Conservation (phyloP, 1,140 invertebrate genomes). For the Drosophila bipectinata region DNA sequence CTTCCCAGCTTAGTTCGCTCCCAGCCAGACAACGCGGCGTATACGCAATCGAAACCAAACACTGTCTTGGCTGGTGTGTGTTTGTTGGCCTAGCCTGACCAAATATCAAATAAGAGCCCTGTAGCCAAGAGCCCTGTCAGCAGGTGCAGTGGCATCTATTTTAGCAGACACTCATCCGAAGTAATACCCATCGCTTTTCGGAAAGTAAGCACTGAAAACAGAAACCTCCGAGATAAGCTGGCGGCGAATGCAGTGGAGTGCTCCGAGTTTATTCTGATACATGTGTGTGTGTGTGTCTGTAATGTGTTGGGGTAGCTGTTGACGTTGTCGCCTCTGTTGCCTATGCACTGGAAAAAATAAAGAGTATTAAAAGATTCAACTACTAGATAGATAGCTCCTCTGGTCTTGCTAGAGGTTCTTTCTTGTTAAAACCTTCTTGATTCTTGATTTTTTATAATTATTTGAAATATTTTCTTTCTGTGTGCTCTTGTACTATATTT, state of each 20-base stretch:
- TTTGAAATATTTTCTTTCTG: background rate
- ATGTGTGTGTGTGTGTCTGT: slow-evolving; percentile 6
- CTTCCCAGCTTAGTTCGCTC: slow-evolving; percentile 24
- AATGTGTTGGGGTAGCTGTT: slow-evolving; percentile 1
- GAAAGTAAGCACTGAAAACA: slow-evolving; percentile 23
- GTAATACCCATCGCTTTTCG: slow-evolving; percentile 35
- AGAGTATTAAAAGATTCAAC: too few species aligned
- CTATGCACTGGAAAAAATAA: background rate
- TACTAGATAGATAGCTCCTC: background rate
- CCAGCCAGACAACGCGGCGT: slow-evolving; percentile 42
- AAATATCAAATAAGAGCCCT: background rate
- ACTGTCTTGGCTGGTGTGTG: background rate
- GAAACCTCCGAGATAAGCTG: slow-evolving; percentile 23
- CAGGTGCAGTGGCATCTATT: slow-evolving; percentile 19
- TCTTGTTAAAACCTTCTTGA: background rate
- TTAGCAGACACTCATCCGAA: slow-evolving; percentile 19
- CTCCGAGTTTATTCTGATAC: slow-evolving; percentile 5
- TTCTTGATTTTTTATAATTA: background rate
- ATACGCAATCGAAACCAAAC: slow-evolving; percentile 33
- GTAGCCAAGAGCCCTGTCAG: background rate
- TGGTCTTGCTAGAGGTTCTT: background rate
- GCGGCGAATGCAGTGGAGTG: slow-evolving; percentile 34
- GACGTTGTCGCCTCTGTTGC: slow-evolving; percentile 4
- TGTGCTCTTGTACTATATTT: background rate
- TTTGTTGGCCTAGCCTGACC: slow-evolving; percentile 6